Evolutionary conservation across 1,140 invertebrate genomes (phyloP), one percentile per base, ranked within the genome.

Genomic region (Hylaeus volcanicus): DNA sequence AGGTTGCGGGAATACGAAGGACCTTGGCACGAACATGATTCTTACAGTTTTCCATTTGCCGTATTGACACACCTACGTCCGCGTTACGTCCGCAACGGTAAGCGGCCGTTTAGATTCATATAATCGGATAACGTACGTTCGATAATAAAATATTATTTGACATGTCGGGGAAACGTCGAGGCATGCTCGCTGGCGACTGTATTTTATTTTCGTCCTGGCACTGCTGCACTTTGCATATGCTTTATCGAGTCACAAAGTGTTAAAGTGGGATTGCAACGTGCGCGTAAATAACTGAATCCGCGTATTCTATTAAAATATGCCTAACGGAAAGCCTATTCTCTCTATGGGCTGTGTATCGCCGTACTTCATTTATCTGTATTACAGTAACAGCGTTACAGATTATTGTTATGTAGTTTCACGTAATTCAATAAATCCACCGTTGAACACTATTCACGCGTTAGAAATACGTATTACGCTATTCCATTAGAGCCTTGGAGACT

Each of bases 131-230:
- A 84, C 53, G 60, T 72, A 74, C 84, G 76, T 61, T 71, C 65
- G 81, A 82, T 82, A 82, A 85, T 85, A 86, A 86, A 86, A 85
- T 85, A 85, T 63, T 66, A 80, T 61, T 63, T 56, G 64, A 81
- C 58, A 70, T 55, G 39, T 65, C 71, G 58, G 41, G 63, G 74
- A 79, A 69, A 11, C 55, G 63, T 51, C 45, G 45, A 48, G 63
- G n/a, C 15, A 58, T 11, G 71, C 43, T 26, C 56, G 51, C 75
- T 26, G 45, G 5, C 5, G 55, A 12, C 41, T 41, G 60, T 37
- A n/a, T 55, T 79, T 79, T 79, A 79, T 79, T 65, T 43, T 9
- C 14, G 51, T 2, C n/a, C 3, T 6, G 15, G 5, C 9, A 9
- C 51, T 14, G 9, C 3, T n/a, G 51, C 61, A 14, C 77, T 70